Percentiles rank a stretch among this genome's conserved stretches.
Conservation (phyloP, 2,797 vertebrate species). For the Chromobotia macracanthus region DNA sequence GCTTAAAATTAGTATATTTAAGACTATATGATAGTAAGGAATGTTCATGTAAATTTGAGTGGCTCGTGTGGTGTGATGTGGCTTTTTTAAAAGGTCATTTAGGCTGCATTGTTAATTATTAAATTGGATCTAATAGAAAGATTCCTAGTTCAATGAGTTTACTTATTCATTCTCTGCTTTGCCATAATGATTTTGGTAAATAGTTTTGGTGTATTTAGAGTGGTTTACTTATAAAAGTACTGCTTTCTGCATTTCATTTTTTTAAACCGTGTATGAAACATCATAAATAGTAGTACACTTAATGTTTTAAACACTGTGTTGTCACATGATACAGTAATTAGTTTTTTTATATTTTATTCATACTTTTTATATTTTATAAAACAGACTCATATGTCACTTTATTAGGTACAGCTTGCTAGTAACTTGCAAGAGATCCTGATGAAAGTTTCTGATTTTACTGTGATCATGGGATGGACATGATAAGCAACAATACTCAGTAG, state of each 20-base stretch:
- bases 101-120: not conserved
- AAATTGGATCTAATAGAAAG: not conserved
- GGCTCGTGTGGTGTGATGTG: not conserved
- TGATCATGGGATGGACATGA: too few species aligned
- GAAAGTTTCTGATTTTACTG: too few species aligned
- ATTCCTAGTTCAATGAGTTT: not conserved
- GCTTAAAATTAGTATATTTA: not conserved
- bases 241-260: not conserved
- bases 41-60: not conserved
- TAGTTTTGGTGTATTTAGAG: slow-evolving; percentile 1
- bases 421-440: not conserved
- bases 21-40: not conserved
- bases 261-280: not conserved
- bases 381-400: not conserved
- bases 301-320: not conserved
- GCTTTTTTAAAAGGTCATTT: not conserved
- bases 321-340: not conserved
- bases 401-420: not conserved
- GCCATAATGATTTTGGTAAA: not conserved
- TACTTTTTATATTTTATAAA: not conserved
- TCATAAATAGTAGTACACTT: not conserved
- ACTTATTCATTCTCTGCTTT: not conserved
- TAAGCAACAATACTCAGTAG: too few species aligned
- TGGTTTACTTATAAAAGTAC: not conserved
- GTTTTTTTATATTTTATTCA: not conserved